Evolutionary conservation across 2,888 invertebrate species (phyloP), one percentile per base, ranked within the genome.

Genomic region (Sphaerophoria rueppellii): DNA sequence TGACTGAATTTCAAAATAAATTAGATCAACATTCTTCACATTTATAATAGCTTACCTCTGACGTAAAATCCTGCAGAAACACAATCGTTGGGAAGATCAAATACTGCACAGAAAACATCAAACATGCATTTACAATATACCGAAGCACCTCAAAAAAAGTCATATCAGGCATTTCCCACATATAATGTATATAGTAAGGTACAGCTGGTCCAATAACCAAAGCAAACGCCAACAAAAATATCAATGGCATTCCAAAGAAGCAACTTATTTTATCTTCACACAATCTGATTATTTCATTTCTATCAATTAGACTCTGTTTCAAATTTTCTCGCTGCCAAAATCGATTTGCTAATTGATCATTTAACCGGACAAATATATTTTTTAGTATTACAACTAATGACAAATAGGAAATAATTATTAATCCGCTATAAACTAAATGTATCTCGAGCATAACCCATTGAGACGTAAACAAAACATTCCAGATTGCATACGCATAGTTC

Each of bases 231-330:
- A 61, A 4, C 12, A 61, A n/a, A 32, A 40, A 61, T n/a, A 46
- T 40, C 1, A 61, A 0, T 0, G 61, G 61, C 6, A 61, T 46
- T 43, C 61, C 43, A 9, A 7, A 61, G 0, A 61, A 11, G 24
- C 32, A 61, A 61, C 61, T 61, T 61, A 61, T n/a, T 43, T 61
- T 46, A 6, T 40, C n/a, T 61, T 61, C n/a, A 61, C 61, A 46
- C 12, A 61, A 61, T n/a, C 40, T 6, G 1, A 46, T n/a, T 4
- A 61, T 43, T 46, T 61, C 43, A 61, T 7, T 46, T 61, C 43
- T 61, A 0, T 61, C 43, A 4, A 0, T 12, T n/a, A 61, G 43
- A 3, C 43, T 1, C 0, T 43, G 0, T n/a, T 32, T 32, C 7
- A 61, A 24, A 1, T 43, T 9, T 11, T 9, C 6, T 3, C 12